Evolutionary conservation across 2,888 invertebrate species (phyloP), one percentile per base, ranked within the genome.

Genomic region (Cosmopolites sordidus): DNA sequence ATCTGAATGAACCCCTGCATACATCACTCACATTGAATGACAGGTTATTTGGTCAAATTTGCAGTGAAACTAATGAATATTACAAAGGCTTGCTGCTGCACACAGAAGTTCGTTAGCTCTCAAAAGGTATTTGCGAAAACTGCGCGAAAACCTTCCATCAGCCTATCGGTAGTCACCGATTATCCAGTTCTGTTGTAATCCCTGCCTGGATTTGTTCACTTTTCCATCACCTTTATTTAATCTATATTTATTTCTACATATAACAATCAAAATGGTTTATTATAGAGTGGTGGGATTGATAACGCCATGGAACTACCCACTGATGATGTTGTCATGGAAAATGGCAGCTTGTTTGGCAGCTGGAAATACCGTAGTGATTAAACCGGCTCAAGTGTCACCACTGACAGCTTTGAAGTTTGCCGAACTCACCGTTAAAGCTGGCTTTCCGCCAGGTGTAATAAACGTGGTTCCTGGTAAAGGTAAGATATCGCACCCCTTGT

Each of bases 261-360:
- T 29, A n/a, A 9, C 11, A 44, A 22, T 30, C 42, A 45, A 39
- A 42, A 9, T 1, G 11, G 11, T 16, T 30, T n/a, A 57, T 54
- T 48, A 60, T 64, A 84, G 93, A 0, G 96, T 97, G 2, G 93
- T 92, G 66, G 96, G 88, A 0, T 76, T 97, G 12, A 84, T 97
- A 12, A 95, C 95, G 0, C 96, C 97, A 0, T 98, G 97, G 97
- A 97, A 97, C 73, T 98, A 97, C 72, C 97, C 97, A 0, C 76
- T 98, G 8, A 97, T 98, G 97, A 98, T 97, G 97, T 75, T 97
- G 9, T 92, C 94, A 0, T 97, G 96, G 96, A 97, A 97, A 74
- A 94, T 96, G 93, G 95, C 96, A 0, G 93, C 97, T 2, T 97
- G 96, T 68, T 78, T 97, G 42, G 95, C 96, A 0, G 95, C 96